Evolutionary conservation across 2,888 invertebrate genomes (phyloP), one percentile per base, ranked within the genome.

Genomic region (Suillia variegata): DNA sequence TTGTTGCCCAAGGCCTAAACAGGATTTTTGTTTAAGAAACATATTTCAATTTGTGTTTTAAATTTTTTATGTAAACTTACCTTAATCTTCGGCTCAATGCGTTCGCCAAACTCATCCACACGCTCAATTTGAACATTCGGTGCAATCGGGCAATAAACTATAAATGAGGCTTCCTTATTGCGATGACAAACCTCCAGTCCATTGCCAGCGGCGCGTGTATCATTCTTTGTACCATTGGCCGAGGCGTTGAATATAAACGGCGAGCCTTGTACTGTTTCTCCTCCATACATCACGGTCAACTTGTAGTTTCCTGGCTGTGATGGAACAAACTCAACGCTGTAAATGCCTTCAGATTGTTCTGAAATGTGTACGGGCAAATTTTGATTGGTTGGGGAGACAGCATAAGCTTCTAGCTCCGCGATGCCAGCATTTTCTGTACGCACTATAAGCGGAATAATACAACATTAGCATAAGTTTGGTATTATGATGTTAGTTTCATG

Each of bases 331-430:
- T 94, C 91, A 54, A 97, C 90, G 68, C 91, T 86, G 72, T 89
- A 87, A 12, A 85, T 80, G 22, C 85, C 85, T 61, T 92, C 91
- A 54, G 91, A 89, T 20, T 92, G 85, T 18, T 85, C 84, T 47
- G 84, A 86, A 15, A 94, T 88, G 74, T 93, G 90, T 3, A 95
- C 88, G 0, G 94, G 91, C 33, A 97, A 84, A 61, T 89, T 88
- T 71, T 92, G 89, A 50, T 94, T 94, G 22, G 92, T 87, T 21
- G 97, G 94, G 66, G 94, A 92, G 45, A 93, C 91, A 45, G 95
- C 93, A 47, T 90, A 89, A 2, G 96, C 92, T 76, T 94, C 94
- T 51, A 96, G 80, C 71, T 94, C 93, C 1, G 94, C 94, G 54
- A 90, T 86, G 33, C 93, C 95, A 33, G 92, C 93, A 73, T 91